Evolutionary conservation across 2,888 invertebrate species (phyloP).

Genomic region (Rhagonycha lutea): DNA sequence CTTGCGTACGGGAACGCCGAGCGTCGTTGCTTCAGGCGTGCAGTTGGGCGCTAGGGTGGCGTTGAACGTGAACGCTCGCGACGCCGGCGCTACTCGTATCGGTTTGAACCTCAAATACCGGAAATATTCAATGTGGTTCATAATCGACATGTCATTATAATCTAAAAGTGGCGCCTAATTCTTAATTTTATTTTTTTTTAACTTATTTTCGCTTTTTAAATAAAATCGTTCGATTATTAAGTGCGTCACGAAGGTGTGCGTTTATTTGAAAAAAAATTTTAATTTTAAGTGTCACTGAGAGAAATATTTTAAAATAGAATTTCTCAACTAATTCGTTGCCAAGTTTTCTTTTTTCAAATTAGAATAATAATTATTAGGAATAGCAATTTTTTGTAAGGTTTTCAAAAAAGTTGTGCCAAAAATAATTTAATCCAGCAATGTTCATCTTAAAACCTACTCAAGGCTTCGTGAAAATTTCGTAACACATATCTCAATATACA

Average conservation of each 20-base stretch:
- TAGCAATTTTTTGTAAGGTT: not conserved
- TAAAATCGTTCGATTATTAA: not conserved
- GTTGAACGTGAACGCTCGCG: constrained; percentile 15
- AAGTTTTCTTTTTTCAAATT: not conserved
- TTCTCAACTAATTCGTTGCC: not conserved
- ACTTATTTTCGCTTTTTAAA: not conserved
- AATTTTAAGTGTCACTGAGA: not conserved
- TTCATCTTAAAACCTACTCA: not conserved
- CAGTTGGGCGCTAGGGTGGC: constrained; percentile 25
- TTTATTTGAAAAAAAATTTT: not conserved
- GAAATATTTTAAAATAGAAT: not conserved
- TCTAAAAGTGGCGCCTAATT: not conserved
- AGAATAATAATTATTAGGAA: not conserved
- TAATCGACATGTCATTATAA: not conserved
- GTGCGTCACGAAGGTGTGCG: not conserved
- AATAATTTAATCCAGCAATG: not conserved
- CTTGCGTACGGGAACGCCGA: constrained; percentile 30
- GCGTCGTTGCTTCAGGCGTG: constrained; percentile 29
- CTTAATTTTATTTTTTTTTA: not conserved
- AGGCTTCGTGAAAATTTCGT: not conserved
- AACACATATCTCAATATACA: not conserved
- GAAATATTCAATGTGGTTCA: constrained; percentile 18
- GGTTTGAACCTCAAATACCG: constrained; percentile 15
- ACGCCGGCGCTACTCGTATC: constrained; percentile 22
- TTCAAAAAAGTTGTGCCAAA: not conserved